Base-by-base conservation (phyloP, 2,888 invertebrate species). In the Lordiphosa fenestrarum region DNA sequence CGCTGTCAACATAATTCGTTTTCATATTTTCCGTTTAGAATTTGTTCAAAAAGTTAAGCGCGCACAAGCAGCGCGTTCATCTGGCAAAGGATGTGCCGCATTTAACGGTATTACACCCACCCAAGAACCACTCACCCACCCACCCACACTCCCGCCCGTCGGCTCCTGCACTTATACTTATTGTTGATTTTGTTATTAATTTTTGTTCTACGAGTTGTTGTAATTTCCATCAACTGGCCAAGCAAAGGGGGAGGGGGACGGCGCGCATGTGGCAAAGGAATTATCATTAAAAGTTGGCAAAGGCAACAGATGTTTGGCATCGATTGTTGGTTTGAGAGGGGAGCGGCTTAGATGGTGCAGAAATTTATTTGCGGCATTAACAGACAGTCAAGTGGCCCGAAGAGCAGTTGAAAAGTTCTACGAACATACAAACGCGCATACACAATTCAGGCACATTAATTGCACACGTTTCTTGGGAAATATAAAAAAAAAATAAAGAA, bases 1-100 rank as follows among this genome's bases (percentile, higher is more conserved):
- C 83, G 80, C 78, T 84, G 84, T 84, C 80, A 82, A 74, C 80
- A 74, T 80, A 80, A 80, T 80, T 80, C 84, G 84, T 78, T 80
- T 80, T 80, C 80, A 78, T 77, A 84, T 74, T 80, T 80, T 74
- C 84, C 82, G 84, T 72, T 80, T 84, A 84, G 84, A 84, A 78
- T 80, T 84, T 78, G 80, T 82, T 81, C 70, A 58, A 69, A 84
- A 82, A 82, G 84, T 75, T 80, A 63, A 64, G 81, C 60, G 49
- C 52, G 56, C 44, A 57, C 30, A 30, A 30, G 50, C 38, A 42
- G 62, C 47, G 63, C 76, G 84, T 80, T 80, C 70, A 76, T 54
- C 59, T 67, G 76, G 81, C 76, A 77, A 83, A 73, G 73, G 81
- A 84, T 77, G 67, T 76, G 73, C 59, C 73, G 59, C 67, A 67